Conservation (phyloP, 2,888 invertebrate genomes). For the Hololepta plana region DNA sequence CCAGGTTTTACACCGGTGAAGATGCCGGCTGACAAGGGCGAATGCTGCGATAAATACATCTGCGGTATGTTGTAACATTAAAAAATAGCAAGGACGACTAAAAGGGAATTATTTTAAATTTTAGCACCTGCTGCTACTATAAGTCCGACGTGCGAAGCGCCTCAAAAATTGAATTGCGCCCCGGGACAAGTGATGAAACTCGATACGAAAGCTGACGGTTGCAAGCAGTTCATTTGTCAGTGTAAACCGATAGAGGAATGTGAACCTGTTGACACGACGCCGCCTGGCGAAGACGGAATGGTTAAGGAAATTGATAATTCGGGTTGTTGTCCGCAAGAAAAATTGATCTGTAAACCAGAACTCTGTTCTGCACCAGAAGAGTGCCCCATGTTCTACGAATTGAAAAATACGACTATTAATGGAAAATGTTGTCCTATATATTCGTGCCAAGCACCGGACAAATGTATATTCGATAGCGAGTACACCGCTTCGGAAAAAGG, state of each 20-base stretch:
- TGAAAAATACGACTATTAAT: slow-evolving; percentile 17
- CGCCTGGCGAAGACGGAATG: slow-evolving; percentile 37
- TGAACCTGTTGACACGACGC: slow-evolving; percentile 27
- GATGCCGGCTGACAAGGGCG: slow-evolving; percentile 32
- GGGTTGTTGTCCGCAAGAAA: slow-evolving; percentile 54
- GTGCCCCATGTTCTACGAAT: slow-evolving; percentile 40
- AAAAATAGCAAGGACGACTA: neutral
- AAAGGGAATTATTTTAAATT: slow-evolving; percentile 10
- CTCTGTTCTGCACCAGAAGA: slow-evolving; percentile 40
- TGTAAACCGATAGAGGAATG: slow-evolving; percentile 59
- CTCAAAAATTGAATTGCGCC: slow-evolving; percentile 50
- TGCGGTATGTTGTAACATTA: slow-evolving; percentile 33
- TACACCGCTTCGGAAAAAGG: slow-evolving; percentile 35
- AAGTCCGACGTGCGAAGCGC: slow-evolving; percentile 38
- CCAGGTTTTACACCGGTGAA: slow-evolving; percentile 36
- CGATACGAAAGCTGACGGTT: slow-evolving; percentile 42
- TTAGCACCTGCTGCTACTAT: slow-evolving; percentile 34
- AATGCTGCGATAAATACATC: slow-evolving; percentile 52
- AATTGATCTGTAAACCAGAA: slow-evolving; percentile 39
- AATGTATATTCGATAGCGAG: slow-evolving; percentile 41
- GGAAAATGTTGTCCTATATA: slow-evolving; percentile 46
- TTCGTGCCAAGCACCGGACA: slow-evolving; percentile 45
- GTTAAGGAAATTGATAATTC: slow-evolving; percentile 30
- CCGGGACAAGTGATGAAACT: slow-evolving; percentile 52
- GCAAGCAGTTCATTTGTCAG: slow-evolving; percentile 59